phyloP scores from a whole-genome alignment of 2,888 invertebrate genomes.

The Pinctada fucata region DNA sequence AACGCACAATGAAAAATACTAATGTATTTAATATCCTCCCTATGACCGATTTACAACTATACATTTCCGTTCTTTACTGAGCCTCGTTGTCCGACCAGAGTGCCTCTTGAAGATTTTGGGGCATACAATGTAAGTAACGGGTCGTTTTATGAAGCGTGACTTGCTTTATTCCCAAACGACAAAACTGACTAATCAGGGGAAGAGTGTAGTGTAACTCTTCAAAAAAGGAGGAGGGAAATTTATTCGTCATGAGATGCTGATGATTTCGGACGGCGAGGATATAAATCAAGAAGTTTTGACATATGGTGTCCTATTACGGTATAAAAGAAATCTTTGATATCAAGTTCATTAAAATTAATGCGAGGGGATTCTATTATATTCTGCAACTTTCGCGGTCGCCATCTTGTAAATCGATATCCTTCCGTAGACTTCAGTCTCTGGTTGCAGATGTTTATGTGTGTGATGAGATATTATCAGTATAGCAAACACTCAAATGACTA shows the following conservation, averaged over 20 bases:
- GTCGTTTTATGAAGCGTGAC: too few relatives aligned
- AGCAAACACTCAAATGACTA: not conserved
- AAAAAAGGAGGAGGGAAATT: not conserved
- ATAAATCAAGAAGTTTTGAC: not conserved
- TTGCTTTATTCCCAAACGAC: too few relatives aligned
- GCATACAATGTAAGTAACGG: too few relatives aligned
- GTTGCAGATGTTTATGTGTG: not conserved
- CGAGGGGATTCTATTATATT: not conserved
- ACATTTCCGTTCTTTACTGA: too few relatives aligned
- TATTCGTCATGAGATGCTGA: not conserved
- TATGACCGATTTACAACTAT: too few relatives aligned
- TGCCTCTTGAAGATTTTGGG: too few relatives aligned
- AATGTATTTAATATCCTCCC: too few relatives aligned
- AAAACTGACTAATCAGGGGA: not conserved
- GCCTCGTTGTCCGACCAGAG: too few relatives aligned
- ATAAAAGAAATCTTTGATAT: not conserved
- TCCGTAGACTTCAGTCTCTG: not conserved
- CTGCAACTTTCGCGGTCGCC: not conserved
- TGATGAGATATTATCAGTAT: not conserved
- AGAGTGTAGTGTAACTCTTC: not conserved
- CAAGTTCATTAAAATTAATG: not conserved
- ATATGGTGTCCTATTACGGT: not conserved
- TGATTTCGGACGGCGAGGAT: not conserved
- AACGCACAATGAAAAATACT: too few relatives aligned
- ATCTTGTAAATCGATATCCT: conserved; percentile 9